Evolutionary conservation across 2,797 vertebrate species (phyloP), one percentile per base, ranked within the genome.

Genomic region (Neostethus bicornis): DNA sequence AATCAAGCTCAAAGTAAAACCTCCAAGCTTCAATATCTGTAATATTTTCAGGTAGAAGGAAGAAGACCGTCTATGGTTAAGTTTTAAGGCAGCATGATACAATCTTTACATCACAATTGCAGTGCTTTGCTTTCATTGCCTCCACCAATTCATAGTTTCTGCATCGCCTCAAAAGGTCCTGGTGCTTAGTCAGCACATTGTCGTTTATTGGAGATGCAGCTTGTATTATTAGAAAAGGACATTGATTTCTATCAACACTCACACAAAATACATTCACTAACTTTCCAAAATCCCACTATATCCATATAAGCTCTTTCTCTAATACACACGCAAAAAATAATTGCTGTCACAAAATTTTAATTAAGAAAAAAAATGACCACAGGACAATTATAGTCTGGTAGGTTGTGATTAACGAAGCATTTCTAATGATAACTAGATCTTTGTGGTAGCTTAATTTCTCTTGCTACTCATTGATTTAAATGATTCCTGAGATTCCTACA

Each of bases 181-280:
- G 64, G 23, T 77, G 65, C 73, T 61, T 21, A 64, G 75, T 89
- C 85, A 89, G 85, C 87, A 89, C 63, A 83, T 81, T 81, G 76
- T 75, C 63, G 66, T 77, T 86, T 72, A 82, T 76, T 74, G 70
- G 58, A 66, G 66, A 70, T 72, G 60, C 69, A 55, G 59, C 53
- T 58, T 83, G 64, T 77, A 53, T 80, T 77, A 75, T 68, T 55
- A 57, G 60, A 57, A 66, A 53, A 58, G 31, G 50, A 51, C 77
- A 89, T 90, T 60, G 77, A 89, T 90, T 86, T 85, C 67, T 57
- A 77, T 66, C 80, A 73, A 70, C 75, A 76, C 73, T 82, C 80
- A 62, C 75, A 78, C 67, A 66, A 77, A 68, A 86, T 84, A 84
- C 89, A 87, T 86, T 74, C 70, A 74, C 72, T 70, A 73, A 61